These are phyloP conservation scores for Andrena camellia DNA, from an alignment of 2,888 invertebrate genomes.

Conservation along the genomic window DNA sequence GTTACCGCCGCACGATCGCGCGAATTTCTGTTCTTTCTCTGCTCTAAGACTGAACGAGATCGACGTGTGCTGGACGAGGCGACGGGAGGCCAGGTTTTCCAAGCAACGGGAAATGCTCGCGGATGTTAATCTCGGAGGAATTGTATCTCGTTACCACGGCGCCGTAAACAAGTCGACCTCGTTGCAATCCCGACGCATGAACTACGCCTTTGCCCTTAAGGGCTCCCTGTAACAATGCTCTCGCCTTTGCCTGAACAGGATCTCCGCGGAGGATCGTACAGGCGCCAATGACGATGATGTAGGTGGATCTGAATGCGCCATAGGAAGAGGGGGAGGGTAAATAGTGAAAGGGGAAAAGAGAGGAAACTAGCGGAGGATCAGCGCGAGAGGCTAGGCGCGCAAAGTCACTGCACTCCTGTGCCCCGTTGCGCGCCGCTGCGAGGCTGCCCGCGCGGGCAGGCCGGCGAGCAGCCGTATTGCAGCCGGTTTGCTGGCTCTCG, in stretches of 20 bases:
- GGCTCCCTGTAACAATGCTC: conserved; percentile 65
- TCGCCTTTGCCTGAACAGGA: conserved; percentile 58
- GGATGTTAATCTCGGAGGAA: conserved; percentile 51
- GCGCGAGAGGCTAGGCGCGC: conserved; percentile 53
- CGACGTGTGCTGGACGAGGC: neutral
- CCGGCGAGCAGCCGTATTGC: conserved; percentile 23
- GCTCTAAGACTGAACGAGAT: neutral
- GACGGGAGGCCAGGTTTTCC: conserved; percentile 12
- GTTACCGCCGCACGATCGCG: neutral
- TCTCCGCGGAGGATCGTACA: conserved; percentile 59
- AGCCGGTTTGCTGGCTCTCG: conserved; percentile 65
- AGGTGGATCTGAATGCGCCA: conserved; percentile 68
- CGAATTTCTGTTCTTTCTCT: no score
- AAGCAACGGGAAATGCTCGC: conserved; percentile 32
- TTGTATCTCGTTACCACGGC: conserved; percentile 62
- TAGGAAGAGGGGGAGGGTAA: conserved; percentile 49
- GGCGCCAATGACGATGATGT: conserved; percentile 72
- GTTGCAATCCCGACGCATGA: conserved; percentile 56
- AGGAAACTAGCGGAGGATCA: conserved; percentile 51
- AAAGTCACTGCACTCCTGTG: conserved; percentile 71
- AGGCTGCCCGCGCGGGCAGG: conserved; percentile 19
- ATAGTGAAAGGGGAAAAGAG: conserved; percentile 60
- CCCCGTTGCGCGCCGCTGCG: conserved; percentile 60
- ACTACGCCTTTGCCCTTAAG: conserved; percentile 64
- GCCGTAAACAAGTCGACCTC: conserved; percentile 63